A percentile compares a stretch with the other conserved stretches of the same genome.
Evolutionary conservation across 2,113 vertebrate species (phyloP).

Genomic region (Himantopus leucocephalus): DNA sequence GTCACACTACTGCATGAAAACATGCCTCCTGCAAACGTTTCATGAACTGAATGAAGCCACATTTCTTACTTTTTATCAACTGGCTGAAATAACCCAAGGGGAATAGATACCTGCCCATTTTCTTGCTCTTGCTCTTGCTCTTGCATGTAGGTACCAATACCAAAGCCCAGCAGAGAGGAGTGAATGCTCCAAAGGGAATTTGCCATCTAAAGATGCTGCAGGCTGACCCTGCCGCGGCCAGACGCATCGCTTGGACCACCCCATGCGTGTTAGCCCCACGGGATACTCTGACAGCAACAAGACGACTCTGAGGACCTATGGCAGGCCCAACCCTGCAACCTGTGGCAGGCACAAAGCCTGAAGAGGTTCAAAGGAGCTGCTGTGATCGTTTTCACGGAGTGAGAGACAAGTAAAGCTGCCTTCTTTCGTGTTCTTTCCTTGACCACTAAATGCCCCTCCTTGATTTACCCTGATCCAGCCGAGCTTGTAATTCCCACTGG

Average conservation of each 20-base stretch:
- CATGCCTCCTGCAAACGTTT: not conserved
- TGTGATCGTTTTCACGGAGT: not conserved
- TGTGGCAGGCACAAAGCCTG: not conserved
- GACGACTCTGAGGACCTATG: not conserved
- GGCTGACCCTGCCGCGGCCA: not conserved
- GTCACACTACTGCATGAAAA: not conserved
- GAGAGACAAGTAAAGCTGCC: not conserved
- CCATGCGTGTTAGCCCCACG: fast-evolving
- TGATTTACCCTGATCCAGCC: not conserved
- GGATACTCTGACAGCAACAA: not conserved
- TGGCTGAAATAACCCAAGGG: not conserved
- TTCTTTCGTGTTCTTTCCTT: not conserved
- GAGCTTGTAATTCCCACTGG: not conserved
- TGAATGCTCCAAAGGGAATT: not conserved
- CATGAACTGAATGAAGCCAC: not conserved
- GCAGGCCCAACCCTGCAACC: not conserved
- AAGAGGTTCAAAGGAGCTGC: not conserved
- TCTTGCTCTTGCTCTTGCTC: not conserved
- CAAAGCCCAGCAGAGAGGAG: not conserved
- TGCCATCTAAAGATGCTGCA: not conserved
- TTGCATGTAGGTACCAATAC: not conserved
- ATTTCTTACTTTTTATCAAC: not conserved
- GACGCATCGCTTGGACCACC: not conserved
- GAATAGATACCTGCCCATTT: not conserved
- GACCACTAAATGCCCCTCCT: not conserved